Evolutionary conservation across 2,113 vertebrate genomes (phyloP).

Genomic region (Perca fluviatilis): DNA sequence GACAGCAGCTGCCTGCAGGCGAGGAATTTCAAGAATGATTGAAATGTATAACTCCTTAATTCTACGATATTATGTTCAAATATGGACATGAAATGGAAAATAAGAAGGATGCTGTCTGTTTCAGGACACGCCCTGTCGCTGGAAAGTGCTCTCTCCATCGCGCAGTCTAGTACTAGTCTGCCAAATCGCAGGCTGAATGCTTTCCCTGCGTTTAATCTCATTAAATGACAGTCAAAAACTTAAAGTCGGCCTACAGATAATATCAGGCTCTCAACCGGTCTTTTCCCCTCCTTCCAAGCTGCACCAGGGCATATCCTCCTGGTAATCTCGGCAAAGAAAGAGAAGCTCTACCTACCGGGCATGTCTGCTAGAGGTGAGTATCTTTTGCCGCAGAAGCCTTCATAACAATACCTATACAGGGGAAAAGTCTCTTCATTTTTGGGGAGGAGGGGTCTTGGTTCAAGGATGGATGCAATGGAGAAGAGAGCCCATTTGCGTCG

Average conservation of each 20-base stretch:
- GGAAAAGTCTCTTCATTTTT: constrained; percentile 29
- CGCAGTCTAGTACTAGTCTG: constrained; percentile 43
- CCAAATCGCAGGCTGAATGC: constrained; percentile 38
- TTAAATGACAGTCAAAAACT: constrained; percentile 51
- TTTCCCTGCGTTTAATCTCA: constrained; percentile 29
- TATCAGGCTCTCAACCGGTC: constrained; percentile 25
- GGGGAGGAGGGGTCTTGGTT: constrained; percentile 22
- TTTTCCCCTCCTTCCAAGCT: not conserved
- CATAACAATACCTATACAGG: constrained; percentile 49
- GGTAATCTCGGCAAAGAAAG: constrained; percentile 52
- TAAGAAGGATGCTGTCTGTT: constrained; percentile 69
- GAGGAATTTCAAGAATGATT: constrained; percentile 11
- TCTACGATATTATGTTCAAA: constrained; percentile 26
- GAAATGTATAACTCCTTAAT: not conserved
- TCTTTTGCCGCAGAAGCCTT: constrained; percentile 78
- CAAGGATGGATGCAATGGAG: constrained; percentile 22
- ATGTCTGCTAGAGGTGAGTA: constrained; percentile 86
- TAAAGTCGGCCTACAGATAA: constrained; percentile 23
- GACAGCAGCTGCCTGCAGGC: constrained; percentile 28
- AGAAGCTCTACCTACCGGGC: constrained; percentile 78
- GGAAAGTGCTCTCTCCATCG: constrained; percentile 69
- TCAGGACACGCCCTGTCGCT: constrained; percentile 81
- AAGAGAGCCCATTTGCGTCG: constrained; percentile 53
- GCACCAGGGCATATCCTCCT: constrained; percentile 33
- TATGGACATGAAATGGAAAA: constrained; percentile 61